Evolutionary conservation across 1,140 invertebrate genomes (phyloP).

Genomic region (Teleogryllus occipitalis): DNA sequence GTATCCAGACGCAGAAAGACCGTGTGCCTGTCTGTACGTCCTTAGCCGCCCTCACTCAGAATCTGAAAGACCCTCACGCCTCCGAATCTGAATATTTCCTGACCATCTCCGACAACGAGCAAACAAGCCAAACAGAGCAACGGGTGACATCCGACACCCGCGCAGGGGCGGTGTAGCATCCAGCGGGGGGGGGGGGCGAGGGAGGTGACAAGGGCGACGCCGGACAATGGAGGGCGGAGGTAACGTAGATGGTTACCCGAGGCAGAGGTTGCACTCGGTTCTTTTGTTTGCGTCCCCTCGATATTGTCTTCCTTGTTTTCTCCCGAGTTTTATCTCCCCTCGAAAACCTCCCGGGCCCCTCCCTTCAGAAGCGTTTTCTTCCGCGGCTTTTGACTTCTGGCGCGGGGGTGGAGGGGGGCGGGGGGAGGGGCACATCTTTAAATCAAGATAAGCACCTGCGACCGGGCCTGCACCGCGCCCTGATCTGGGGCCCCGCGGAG

Average conservation of each 20-base stretch:
- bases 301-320: slow-evolving; percentile 1
- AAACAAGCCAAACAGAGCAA: no score
- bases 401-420: no score
- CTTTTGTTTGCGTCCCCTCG: not conserved
- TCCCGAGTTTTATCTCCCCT: not conserved
- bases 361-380: not conserved
- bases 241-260: not conserved
- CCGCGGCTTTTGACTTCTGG: not conserved
- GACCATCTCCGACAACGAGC: no score
- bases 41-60: no score
- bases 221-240: not conserved
- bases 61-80: no score
- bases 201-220: not conserved
- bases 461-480: not conserved
- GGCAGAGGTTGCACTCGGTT: not conserved
- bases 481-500: not conserved
- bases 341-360: not conserved
- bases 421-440: not conserved
- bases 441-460: not conserved
- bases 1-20: no score
- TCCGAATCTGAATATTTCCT: no score
- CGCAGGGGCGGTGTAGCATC: no score
- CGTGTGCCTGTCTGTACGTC: no score
- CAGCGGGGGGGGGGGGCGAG: no score
- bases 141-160: no score